Base-by-base conservation (phyloP, 2,797 vertebrate genomes). In the Crypturellus tataupa region DNA sequence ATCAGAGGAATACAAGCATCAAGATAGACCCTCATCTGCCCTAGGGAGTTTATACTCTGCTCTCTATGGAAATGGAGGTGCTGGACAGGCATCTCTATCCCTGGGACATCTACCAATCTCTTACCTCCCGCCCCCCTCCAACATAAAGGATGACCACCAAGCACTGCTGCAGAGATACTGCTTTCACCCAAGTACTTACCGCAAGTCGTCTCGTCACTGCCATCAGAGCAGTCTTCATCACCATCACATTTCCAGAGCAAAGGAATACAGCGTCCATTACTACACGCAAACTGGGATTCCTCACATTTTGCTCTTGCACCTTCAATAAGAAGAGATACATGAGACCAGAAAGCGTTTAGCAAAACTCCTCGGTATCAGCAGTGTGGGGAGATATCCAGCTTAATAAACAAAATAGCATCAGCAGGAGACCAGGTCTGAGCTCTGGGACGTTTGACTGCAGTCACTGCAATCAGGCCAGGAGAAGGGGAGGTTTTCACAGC, bases 241-340 rank as follows among this genome's bases (percentile, higher is more conserved):
- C 99, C 99, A 31, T 99, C 99, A 72, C 99, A 99, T 85, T 98
- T 98, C 99, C 99, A 99, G 37, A 99, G 83, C 3, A 98, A 98
- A 2, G 98, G 98, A 97, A 99, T 99, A 93, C 99, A 99, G 92
- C 99, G 99, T 19, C 99, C 99, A 27, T 99, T 99, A 5, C 98
- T 98, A 96, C 99, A 99, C 71, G 98, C 99, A 87, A 99, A 99
- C 56, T 99, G 99, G 55, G 98, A 99, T 56, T 98, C 92, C 53
- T 99, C 99, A 97, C 99, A 99, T 94, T 98, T 98, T 31, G 97
- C 95, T 96, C 97, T 98, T 0, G 98, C 98, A 81, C 98, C 99
- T 99, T 96, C 72, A 95, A 92, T 12, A 12, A 92, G 93, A 78
- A 85, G 72, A 73, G 4, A 8, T 93, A 90, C 1, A 0, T 67